Conservation (phyloP, 2,888 invertebrate genomes). For the Scaptodrosophila latifasciaeformis region DNA sequence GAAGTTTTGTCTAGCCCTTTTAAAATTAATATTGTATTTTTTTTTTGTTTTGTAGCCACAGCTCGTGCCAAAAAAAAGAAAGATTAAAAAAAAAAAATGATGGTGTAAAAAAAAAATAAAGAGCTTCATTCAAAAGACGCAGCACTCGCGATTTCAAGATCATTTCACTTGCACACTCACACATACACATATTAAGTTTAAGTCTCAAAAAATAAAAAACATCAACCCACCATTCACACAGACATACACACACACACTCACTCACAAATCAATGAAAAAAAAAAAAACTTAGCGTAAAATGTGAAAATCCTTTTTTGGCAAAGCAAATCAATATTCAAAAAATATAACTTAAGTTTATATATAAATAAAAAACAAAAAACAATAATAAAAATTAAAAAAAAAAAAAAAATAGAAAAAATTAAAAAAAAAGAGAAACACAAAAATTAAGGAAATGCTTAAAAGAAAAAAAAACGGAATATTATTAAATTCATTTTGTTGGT, state of each 20-base stretch:
- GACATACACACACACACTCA: slow-evolving; percentile 19
- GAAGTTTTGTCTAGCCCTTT: too few species aligned
- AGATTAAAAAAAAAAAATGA: not conserved
- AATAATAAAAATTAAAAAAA: slow-evolving; percentile 44
- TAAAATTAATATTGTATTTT: too few species aligned
- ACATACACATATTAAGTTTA: slow-evolving; percentile 36
- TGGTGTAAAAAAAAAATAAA: slow-evolving; percentile 12
- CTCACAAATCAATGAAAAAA: slow-evolving; percentile 11
- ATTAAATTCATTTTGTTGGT: slow-evolving; percentile 2
- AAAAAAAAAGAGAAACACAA: slow-evolving; percentile 41
- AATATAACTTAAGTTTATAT: slow-evolving; percentile 32
- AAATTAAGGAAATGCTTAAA: slow-evolving; percentile 38
- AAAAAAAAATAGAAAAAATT: slow-evolving; percentile 31
- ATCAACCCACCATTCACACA: slow-evolving; percentile 25
- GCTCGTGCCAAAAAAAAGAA: slow-evolving; percentile 55
- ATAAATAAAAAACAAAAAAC: slow-evolving; percentile 22
- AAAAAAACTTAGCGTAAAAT: slow-evolving; percentile 45
- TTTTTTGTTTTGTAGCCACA: slow-evolving; percentile 11
- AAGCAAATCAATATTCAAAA: slow-evolving; percentile 23
- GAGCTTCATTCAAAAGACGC: slow-evolving; percentile 18
- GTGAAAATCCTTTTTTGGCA: slow-evolving; percentile 27
- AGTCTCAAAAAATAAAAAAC: slow-evolving; percentile 35
- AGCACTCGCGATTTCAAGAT: slow-evolving; percentile 1
- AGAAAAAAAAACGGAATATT: slow-evolving; percentile 18
- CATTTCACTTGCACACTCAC: slow-evolving; percentile 4